A percentile compares a stretch with the other conserved stretches of the same genome.
phyloP scores from a whole-genome alignment of 2,113 vertebrate genomes.

The Percina caprodes region DNA sequence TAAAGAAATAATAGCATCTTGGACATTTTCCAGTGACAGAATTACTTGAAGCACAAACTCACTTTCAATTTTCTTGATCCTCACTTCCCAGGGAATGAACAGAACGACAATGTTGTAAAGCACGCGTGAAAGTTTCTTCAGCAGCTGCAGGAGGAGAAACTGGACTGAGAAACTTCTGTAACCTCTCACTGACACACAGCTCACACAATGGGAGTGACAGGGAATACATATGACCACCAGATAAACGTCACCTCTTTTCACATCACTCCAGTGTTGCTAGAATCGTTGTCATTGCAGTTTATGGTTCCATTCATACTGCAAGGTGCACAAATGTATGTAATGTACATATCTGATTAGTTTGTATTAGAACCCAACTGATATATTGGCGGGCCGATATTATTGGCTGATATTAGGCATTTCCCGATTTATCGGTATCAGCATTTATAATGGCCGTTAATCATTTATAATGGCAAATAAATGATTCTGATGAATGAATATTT shows the following conservation, averaged over 20 bases:
- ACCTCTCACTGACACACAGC: neutral
- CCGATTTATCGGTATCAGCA: too few species aligned
- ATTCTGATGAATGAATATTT: too few species aligned
- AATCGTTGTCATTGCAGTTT: too few species aligned
- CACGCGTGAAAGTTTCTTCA: slow-evolving; percentile 90
- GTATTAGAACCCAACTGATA: too few species aligned
- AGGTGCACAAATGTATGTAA: too few species aligned
- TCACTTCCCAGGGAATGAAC: slow-evolving; percentile 98
- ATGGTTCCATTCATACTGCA: too few species aligned
- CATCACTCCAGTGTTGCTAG: too few species aligned
- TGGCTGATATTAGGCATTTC: too few species aligned
- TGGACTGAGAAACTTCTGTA: neutral
- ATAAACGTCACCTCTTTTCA: neutral
- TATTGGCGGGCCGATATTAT: too few species aligned
- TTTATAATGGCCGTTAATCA: too few species aligned
- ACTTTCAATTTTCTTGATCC: slow-evolving; percentile 99
- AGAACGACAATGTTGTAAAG: slow-evolving; percentile 93
- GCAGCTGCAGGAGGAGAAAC: slow-evolving; percentile 83
- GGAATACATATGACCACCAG: neutral
- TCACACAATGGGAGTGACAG: neutral
- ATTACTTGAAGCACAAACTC: slow-evolving; percentile 69
- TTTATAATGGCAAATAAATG: too few species aligned
- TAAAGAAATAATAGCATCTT: neutral
- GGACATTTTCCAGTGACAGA: neutral
- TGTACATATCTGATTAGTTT: neutral